Conservation (phyloP, 2,888 invertebrate genomes). For the Perizoma flavofasciatum region DNA sequence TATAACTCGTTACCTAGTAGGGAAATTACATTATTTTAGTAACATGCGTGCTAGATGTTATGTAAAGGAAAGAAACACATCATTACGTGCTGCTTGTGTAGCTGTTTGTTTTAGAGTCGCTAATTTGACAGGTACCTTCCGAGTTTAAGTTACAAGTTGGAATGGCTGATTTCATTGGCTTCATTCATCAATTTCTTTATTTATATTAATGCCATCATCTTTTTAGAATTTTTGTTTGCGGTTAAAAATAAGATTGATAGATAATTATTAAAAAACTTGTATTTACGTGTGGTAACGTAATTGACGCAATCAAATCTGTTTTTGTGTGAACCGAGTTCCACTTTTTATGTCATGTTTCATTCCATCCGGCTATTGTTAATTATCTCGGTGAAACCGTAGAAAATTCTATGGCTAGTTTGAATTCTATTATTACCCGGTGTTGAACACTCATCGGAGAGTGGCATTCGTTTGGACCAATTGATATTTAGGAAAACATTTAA, state of each 20-base stretch:
- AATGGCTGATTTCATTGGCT: no score
- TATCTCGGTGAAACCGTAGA: slow-evolving; percentile 40
- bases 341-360: slow-evolving; percentile 36
- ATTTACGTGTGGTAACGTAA: slow-evolving; percentile 8
- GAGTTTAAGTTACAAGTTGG: no score
- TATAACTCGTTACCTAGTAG: no score
- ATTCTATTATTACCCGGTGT: slow-evolving; percentile 19
- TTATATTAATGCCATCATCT: not conserved
- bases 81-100: no score
- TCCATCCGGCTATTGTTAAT: slow-evolving; percentile 57
- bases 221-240: not conserved
- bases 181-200: no score
- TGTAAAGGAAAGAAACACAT: no score
- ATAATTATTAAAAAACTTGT: not conserved
- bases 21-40: no score
- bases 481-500: slow-evolving; percentile 16
- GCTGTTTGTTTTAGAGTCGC: no score
- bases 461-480: slow-evolving; percentile 19
- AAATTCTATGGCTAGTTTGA: slow-evolving; percentile 29
- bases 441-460: slow-evolving; percentile 23
- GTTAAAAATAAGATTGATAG: not conserved
- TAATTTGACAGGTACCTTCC: no score
- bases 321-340: slow-evolving; percentile 21
- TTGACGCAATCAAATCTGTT: slow-evolving; percentile 8
- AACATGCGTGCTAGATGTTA: no score